These are phyloP conservation scores for Rhinatrema bivittatum DNA, from an alignment of 2,797 vertebrate genomes.

Conservation along the genomic window DNA sequence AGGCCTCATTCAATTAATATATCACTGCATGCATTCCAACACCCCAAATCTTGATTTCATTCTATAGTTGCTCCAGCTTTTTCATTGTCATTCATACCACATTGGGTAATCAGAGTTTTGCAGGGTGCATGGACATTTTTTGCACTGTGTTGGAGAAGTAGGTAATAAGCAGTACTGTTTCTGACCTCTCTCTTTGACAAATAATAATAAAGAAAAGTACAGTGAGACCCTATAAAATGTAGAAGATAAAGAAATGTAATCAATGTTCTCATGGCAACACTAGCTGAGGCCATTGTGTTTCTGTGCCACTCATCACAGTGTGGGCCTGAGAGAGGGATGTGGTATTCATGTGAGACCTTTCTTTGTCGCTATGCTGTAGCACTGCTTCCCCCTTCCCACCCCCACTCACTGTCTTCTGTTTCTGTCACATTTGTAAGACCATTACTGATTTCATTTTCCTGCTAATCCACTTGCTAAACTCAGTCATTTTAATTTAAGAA, in stretches of 20 bases:
- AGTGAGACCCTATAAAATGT: conserved; percentile 13
- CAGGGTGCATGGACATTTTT: no score
- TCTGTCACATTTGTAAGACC: not conserved
- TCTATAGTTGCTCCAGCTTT: no score
- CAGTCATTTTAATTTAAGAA: no score
- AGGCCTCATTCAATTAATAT: no score
- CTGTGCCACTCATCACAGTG: not conserved
- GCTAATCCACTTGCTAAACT: no score
- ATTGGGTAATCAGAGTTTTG: no score
- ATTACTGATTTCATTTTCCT: no score
- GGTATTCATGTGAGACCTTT: not conserved
- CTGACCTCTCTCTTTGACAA: conserved; percentile 33
- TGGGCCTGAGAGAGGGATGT: not conserved
- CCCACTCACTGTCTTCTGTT: not conserved
- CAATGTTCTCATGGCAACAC: conserved; percentile 37
- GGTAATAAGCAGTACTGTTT: conserved; percentile 9
- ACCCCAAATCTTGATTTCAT: no score
- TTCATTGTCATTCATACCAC: no score
- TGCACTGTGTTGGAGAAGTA: conserved; percentile 4
- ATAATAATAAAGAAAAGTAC: conserved; percentile 20
- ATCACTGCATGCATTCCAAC: no score
- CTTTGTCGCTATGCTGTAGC: not conserved
- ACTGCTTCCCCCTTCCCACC: not conserved
- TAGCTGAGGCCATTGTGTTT: conserved; percentile 7
- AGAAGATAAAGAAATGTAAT: conserved; percentile 29